These are phyloP conservation scores for Urocynchramus pylzowi DNA, from an alignment of 2,113 vertebrate genomes.

Conservation along the genomic window DNA sequence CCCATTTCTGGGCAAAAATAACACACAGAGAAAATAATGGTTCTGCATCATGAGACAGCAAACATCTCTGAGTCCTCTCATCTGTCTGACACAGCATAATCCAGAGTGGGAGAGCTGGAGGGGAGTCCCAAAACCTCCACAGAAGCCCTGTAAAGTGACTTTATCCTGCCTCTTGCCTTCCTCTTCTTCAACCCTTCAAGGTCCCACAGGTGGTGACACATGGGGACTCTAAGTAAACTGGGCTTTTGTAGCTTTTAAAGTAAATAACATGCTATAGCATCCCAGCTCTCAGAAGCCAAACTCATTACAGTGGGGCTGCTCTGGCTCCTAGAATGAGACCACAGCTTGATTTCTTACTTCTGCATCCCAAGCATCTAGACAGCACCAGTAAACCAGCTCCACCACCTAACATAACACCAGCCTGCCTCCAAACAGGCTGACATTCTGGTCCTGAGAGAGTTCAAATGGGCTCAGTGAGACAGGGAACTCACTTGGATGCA, in stretches of 20 bases:
- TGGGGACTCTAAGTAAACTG: background rate
- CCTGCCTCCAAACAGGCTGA: background rate
- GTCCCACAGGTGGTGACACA: background rate
- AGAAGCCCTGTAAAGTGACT: background rate
- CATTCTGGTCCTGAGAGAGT: background rate
- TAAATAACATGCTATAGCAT: background rate
- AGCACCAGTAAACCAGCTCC: background rate
- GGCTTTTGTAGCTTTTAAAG: background rate
- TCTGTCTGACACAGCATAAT: background rate
- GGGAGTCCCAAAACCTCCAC: background rate
- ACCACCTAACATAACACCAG: rapidly evolving
- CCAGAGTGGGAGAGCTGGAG: background rate
- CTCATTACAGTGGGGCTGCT: background rate
- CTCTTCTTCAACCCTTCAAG: background rate
- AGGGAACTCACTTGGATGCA: background rate
- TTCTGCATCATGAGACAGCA: background rate
- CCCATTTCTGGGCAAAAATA: background rate
- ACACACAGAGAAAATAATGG: background rate
- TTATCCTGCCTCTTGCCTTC: background rate
- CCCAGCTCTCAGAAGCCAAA: background rate
- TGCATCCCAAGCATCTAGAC: background rate
- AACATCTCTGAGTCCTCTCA: background rate
- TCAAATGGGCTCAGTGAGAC: background rate
- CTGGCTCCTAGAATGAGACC: background rate
- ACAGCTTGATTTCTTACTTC: background rate